Evolutionary conservation across 1,140 invertebrate genomes (phyloP).

Genomic region (Neodiprion pinetum): DNA sequence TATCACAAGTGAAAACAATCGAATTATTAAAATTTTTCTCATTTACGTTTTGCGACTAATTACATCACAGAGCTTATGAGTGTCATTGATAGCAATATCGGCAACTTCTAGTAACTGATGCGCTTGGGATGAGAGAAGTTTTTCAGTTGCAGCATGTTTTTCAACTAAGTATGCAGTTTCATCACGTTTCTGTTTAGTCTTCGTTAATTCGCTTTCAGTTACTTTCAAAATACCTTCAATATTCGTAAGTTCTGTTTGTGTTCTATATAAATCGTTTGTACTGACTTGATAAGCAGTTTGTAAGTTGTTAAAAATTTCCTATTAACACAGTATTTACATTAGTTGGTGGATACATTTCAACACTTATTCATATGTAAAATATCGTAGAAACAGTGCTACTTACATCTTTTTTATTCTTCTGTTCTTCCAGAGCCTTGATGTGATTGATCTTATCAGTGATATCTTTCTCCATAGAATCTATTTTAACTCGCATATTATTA

Average conservation of each 20-base stretch:
- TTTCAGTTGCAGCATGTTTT: slow-evolving; percentile 73
- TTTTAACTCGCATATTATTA: slow-evolving; percentile 72
- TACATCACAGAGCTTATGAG: slow-evolving; percentile 70
- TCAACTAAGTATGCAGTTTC: slow-evolving; percentile 70
- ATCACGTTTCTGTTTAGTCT: slow-evolving; percentile 62
- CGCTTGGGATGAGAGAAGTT: slow-evolving; percentile 68
- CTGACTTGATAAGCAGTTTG: slow-evolving; percentile 55
- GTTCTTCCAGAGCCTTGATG: slow-evolving; percentile 73
- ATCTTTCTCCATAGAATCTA: slow-evolving; percentile 75
- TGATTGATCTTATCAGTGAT: slow-evolving; percentile 75
- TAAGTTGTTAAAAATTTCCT: slow-evolving; percentile 65
- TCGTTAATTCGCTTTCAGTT: slow-evolving; percentile 58
- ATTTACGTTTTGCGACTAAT: slow-evolving; percentile 68
- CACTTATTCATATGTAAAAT: too few species aligned
- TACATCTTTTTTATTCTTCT: slow-evolving; percentile 68
- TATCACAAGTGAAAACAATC: slow-evolving; percentile 17
- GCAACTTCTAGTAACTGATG: slow-evolving; percentile 69
- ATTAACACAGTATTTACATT: slow-evolving; percentile 12
- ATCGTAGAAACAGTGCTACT: slow-evolving; percentile 1
- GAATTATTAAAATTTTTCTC: slow-evolving; percentile 28
- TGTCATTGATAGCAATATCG: slow-evolving; percentile 69
- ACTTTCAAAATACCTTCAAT: slow-evolving; percentile 60
- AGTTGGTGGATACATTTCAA: too few species aligned
- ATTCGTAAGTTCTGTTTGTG: slow-evolving; percentile 61
- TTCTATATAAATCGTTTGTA: slow-evolving; percentile 62